Evolutionary conservation across 1,140 invertebrate genomes (phyloP).

Genomic region (Drosophila mauritiana): DNA sequence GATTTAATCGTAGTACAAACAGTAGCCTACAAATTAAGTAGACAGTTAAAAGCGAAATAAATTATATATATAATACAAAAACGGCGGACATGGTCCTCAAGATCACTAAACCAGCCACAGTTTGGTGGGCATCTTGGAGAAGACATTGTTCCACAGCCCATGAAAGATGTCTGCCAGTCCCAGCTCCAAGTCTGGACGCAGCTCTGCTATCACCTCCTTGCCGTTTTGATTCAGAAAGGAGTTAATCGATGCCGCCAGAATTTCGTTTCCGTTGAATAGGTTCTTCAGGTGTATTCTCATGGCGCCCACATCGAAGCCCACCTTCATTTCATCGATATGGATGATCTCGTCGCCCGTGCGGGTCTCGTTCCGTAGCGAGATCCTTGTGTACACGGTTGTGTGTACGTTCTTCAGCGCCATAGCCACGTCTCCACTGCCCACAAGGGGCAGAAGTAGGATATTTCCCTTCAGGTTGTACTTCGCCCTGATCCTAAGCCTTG

Average conservation of each 20-base stretch:
- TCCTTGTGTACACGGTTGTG: conserved; percentile 85
- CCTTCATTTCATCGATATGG: conserved; percentile 86
- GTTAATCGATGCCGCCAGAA: conserved; percentile 84
- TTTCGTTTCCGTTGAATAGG: conserved; percentile 86
- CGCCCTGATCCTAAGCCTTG: conserved; percentile 85
- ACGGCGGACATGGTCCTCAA: neutral
- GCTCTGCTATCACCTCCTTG: conserved; percentile 92
- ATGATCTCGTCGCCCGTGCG: conserved; percentile 85
- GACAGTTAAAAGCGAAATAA: conserved; percentile 58
- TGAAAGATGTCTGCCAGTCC: conserved; percentile 92
- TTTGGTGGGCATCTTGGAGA: conserved; percentile 90
- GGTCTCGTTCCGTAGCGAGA: conserved; percentile 84
- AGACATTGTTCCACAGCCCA: conserved; percentile 90
- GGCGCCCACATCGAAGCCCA: conserved; percentile 86
- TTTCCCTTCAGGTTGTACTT: conserved; percentile 87
- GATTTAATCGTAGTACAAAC: conserved; percentile 46
- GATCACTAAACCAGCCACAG: conserved; percentile 87
- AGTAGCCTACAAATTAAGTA: conserved; percentile 39
- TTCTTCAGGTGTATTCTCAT: conserved; percentile 86
- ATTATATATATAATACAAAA: conserved; percentile 54
- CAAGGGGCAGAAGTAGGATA: conserved; percentile 86
- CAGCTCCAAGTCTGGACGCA: conserved; percentile 90
- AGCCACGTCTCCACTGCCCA: conserved; percentile 86
- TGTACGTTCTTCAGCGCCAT: conserved; percentile 85
- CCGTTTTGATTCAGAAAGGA: conserved; percentile 92